Percentiles rank a stretch among this genome's conserved stretches.
phyloP scores from a whole-genome alignment of 2,113 vertebrate species.

The Caloenas nicobarica region DNA sequence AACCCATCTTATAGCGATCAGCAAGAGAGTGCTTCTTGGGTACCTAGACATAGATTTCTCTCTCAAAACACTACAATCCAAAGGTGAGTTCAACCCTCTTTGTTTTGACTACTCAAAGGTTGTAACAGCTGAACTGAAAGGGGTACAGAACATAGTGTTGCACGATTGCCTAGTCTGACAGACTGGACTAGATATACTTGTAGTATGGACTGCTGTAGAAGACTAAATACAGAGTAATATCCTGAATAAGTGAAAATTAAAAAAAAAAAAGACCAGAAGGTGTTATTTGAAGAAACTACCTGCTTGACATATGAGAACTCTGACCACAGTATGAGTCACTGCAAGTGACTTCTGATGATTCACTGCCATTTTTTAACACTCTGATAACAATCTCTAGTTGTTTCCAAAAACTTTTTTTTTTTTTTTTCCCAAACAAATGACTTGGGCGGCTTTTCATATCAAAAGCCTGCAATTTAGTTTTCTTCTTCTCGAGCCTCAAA shows the following conservation, averaged over 20 bases:
- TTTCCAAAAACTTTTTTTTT: background rate
- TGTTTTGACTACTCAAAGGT: background rate
- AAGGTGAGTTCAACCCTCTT: background rate
- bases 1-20: background rate
- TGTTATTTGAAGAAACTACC: constrained; percentile 43
- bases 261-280: background rate
- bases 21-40: background rate
- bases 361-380: constrained; percentile 19
- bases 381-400: background rate
- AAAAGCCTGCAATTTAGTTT: background rate
- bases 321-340: constrained; percentile 56
- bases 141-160: background rate
- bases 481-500: background rate
- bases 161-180: background rate
- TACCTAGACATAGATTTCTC: background rate
- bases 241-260: background rate
- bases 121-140: background rate
- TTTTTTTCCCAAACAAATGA: background rate
- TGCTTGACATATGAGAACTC: constrained; percentile 13
- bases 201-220: background rate
- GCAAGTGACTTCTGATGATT: constrained; percentile 48
- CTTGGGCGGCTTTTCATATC: background rate
- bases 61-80: background rate
- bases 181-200: background rate
- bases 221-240: background rate